phyloP scores from a whole-genome alignment of 1,140 invertebrate species.

The Zaprionus taronus region DNA sequence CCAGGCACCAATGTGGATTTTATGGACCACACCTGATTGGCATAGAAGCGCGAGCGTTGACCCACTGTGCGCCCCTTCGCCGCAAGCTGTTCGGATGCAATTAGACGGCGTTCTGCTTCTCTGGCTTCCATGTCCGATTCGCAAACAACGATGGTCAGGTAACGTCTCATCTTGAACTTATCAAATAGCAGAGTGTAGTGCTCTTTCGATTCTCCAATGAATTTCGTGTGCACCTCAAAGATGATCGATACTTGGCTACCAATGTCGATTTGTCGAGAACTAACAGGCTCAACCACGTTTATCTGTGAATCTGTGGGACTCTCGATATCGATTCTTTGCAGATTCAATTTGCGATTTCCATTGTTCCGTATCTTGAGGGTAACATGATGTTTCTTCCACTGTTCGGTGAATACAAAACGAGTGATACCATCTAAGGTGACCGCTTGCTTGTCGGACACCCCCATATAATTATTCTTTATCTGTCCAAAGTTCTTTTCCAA shows the following conservation, averaged over 20 bases:
- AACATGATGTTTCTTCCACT: slow-evolving; percentile 79
- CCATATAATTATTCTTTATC: not conserved
- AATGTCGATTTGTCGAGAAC: not conserved
- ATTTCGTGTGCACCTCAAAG: slow-evolving; percentile 83
- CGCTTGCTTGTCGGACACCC: slow-evolving; percentile 36
- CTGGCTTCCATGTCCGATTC: slow-evolving; percentile 20
- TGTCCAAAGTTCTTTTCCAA: slow-evolving; percentile 62
- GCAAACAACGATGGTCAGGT: slow-evolving; percentile 43
- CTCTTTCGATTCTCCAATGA: slow-evolving; percentile 87
- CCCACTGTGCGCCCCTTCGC: slow-evolving; percentile 16
- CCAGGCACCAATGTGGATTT: slow-evolving; percentile 85
- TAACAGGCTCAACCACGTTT: slow-evolving; percentile 38
- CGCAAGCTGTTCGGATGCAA: slow-evolving; percentile 35
- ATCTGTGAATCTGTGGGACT: slow-evolving; percentile 76
- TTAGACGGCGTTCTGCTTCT: slow-evolving; percentile 33
- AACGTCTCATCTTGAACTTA: slow-evolving; percentile 80
- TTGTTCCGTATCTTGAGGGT: slow-evolving; percentile 83
- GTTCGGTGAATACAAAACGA: slow-evolving; percentile 75
- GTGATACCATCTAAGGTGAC: slow-evolving; percentile 84
- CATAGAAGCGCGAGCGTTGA: slow-evolving; percentile 61
- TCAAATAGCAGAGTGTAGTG: slow-evolving; percentile 86
- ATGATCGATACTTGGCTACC: slow-evolving; percentile 10
- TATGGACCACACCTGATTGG: slow-evolving; percentile 74
- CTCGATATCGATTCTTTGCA: slow-evolving; percentile 75
- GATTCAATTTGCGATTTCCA: slow-evolving; percentile 56